These are phyloP conservation scores for Labeo catla DNA, from an alignment of 2,113 vertebrate genomes.

Conservation along the genomic window DNA sequence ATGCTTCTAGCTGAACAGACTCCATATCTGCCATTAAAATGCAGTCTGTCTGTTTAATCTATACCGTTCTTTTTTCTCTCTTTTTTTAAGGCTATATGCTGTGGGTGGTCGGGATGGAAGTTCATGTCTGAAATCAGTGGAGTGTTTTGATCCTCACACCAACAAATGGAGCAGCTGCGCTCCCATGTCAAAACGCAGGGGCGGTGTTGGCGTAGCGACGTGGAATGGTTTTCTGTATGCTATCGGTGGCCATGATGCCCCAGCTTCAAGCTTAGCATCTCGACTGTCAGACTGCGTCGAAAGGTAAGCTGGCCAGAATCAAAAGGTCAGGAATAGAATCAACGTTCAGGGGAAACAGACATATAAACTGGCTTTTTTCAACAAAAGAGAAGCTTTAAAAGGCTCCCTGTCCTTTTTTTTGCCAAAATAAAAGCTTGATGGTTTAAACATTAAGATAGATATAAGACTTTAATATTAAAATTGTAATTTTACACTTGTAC, in stretches of 20 bases:
- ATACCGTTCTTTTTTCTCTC: slow-evolving; percentile 11
- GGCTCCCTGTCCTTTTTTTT: background rate
- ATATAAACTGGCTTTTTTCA: background rate
- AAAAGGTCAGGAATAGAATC: background rate
- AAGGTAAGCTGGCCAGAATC: slow-evolving; percentile 79
- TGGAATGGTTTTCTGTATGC: slow-evolving; percentile 97
- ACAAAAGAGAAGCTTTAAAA: background rate
- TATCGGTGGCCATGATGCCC: slow-evolving; percentile 95
- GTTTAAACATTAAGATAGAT: background rate
- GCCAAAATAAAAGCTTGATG: background rate
- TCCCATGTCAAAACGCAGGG: slow-evolving; percentile 95
- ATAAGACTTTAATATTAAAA: background rate
- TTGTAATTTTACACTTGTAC: background rate
- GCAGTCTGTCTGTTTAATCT: background rate
- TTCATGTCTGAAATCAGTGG: slow-evolving; percentile 96
- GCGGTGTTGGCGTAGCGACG: slow-evolving; percentile 94
- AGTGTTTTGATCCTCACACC: slow-evolving; percentile 98
- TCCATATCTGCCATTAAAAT: background rate
- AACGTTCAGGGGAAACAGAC: background rate
- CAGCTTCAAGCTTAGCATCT: slow-evolving; percentile 91
- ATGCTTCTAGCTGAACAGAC: background rate
- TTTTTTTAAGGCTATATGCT: slow-evolving; percentile 86
- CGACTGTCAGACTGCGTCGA: slow-evolving; percentile 96
- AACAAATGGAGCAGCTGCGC: slow-evolving; percentile 95
- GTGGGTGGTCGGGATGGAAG: slow-evolving; percentile 98